Conservation (phyloP, 2,888 invertebrate genomes). For the Serrognathus titanus region DNA sequence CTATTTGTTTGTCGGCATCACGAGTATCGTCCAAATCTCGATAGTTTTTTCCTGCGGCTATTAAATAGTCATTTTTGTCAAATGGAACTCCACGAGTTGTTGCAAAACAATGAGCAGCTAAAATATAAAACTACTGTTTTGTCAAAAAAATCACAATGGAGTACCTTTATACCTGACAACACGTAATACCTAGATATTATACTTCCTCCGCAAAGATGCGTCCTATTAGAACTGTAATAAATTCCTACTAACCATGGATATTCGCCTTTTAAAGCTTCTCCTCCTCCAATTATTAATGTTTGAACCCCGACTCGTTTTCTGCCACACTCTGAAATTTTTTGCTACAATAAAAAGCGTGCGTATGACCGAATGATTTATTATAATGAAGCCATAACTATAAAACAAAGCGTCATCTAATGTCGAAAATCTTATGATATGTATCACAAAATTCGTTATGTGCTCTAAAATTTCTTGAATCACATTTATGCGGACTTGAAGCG, state of each 20-base stretch:
- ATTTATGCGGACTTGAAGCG: too few relatives aligned
- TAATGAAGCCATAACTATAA: neutral
- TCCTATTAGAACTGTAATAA: constrained; percentile 3
- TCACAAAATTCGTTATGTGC: neutral
- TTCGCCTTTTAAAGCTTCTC: constrained; percentile 1
- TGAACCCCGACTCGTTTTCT: neutral
- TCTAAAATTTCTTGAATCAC: too few relatives aligned
- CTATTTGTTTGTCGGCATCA: constrained; percentile 21
- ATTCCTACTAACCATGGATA: constrained; percentile 15
- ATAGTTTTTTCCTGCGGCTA: constrained; percentile 42
- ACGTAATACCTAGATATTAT: constrained; percentile 8
- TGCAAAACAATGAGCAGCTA: constrained; percentile 30
- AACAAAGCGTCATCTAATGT: constrained; percentile 3
- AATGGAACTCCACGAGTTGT: constrained; percentile 11
- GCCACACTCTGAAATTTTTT: constrained; percentile 2
- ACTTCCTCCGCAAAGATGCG: constrained; percentile 15
- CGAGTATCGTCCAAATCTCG: constrained; percentile 30
- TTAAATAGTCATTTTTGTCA: constrained; percentile 17
- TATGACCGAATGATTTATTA: neutral
- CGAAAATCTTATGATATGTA: constrained; percentile 4
- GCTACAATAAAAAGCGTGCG: neutral
- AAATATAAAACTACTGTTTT: neutral
- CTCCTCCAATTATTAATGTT: constrained; percentile 4
- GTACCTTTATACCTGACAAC: constrained; percentile 13
- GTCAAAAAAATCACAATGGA: neutral